A percentile compares a stretch with the other conserved stretches of the same genome.
Evolutionary conservation across 2,113 vertebrate species (phyloP).

Genomic region (Ochotona curzoniae): DNA sequence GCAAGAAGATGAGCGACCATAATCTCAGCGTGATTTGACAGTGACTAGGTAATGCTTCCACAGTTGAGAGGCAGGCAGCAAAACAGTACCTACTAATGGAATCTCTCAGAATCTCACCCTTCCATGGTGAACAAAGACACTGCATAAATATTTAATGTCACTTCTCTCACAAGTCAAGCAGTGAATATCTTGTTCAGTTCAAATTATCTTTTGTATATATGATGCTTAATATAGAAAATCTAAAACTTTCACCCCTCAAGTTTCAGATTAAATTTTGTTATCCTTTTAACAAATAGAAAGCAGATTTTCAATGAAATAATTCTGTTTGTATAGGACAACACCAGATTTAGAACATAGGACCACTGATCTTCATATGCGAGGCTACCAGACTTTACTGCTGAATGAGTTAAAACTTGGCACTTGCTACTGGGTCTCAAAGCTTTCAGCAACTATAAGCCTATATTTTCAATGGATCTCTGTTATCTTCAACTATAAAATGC

Average conservation of each 20-base stretch:
- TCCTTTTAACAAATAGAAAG: constrained; percentile 71
- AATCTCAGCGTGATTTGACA: not conserved
- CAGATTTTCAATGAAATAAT: constrained; percentile 73
- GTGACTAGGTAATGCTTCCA: not conserved
- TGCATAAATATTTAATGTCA: not conserved
- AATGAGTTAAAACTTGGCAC: not conserved
- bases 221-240: not conserved
- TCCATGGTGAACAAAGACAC: not conserved
- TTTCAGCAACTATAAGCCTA: constrained; percentile 13
- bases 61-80: not conserved
- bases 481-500: not conserved
- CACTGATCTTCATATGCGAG: constrained; percentile 20
- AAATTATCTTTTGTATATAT: not conserved
- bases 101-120: not conserved
- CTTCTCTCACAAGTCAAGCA: not conserved
- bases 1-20: not conserved
- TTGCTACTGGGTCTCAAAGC: not conserved
- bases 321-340: constrained; percentile 46
- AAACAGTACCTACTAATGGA: not conserved
- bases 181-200: not conserved
- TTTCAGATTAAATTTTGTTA: constrained; percentile 69
- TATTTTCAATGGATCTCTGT: not conserved
- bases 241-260: constrained; percentile 54
- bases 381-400: constrained; percentile 13
- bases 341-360: constrained; percentile 57